Evolutionary conservation across 2,888 invertebrate species (phyloP).

Genomic region (Camptogramma bilineatum): DNA sequence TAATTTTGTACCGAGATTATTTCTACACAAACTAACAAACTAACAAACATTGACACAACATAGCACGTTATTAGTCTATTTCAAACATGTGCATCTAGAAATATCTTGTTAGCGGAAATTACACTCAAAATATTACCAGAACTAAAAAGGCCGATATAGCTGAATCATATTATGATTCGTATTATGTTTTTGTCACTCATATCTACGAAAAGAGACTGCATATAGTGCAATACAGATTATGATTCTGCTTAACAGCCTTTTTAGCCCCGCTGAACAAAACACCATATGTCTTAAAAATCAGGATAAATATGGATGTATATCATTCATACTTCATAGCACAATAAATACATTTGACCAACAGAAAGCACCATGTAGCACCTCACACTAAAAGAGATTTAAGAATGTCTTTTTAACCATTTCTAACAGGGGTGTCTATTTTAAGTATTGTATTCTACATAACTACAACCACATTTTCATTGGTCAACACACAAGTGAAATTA

Average conservation of each 20-base stretch:
- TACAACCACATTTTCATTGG: too few species aligned
- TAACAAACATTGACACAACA: constrained; percentile 1
- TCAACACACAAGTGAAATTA: too few species aligned
- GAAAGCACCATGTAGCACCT: neutral
- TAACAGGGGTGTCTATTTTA: neutral
- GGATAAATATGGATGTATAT: neutral
- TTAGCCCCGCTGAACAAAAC: too few species aligned
- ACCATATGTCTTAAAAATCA: neutral
- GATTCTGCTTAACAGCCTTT: too few species aligned
- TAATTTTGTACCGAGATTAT: neutral
- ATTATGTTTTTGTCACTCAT: too few species aligned
- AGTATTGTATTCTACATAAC: too few species aligned
- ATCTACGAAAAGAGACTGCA: too few species aligned
- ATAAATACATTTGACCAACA: neutral
- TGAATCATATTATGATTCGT: too few species aligned
- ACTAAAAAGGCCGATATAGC: too few species aligned
- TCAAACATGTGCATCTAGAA: neutral
- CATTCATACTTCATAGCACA: constrained; percentile 1
- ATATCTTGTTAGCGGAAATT: neutral
- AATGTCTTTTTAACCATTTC: neutral
- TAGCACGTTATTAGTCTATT: neutral
- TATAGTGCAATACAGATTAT: too few species aligned
- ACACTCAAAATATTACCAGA: neutral
- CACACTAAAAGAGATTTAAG: neutral
- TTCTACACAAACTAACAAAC: constrained; percentile 6